A percentile compares a stretch with the other conserved stretches of the same genome.
These are phyloP conservation scores for Cheirogaleus major DNA, from an alignment of 2,797 vertebrate genomes.

Conservation along the genomic window DNA sequence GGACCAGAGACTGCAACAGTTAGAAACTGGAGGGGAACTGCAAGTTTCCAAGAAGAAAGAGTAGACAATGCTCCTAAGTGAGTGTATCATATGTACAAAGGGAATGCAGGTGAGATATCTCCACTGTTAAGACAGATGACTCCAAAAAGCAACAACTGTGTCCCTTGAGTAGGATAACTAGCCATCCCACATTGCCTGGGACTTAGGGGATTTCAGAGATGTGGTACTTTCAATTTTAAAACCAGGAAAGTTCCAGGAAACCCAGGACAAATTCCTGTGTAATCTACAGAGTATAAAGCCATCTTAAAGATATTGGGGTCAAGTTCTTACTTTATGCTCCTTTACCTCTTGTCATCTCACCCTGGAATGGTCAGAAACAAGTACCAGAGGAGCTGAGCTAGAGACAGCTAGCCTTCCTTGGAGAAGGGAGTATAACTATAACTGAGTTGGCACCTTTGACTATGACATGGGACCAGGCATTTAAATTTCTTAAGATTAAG, in stretches of 20 bases:
- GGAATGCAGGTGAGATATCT: not conserved
- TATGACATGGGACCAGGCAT: not conserved
- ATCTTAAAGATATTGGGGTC: not conserved
- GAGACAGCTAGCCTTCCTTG: not conserved
- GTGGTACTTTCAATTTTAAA: not conserved
- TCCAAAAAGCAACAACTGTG: not conserved
- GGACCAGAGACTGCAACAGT: not conserved
- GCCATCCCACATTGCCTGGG: no score
- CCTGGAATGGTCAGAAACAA: not conserved
- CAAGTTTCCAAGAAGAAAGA: not conserved
- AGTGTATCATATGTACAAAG: not conserved
- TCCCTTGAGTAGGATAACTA: not conserved
- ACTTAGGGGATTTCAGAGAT: not conserved
- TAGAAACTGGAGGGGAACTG: not conserved
- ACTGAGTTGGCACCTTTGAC: not conserved
- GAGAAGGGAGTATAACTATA: not conserved
- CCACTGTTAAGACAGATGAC: not conserved
- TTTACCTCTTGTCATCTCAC: not conserved
- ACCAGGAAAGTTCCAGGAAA: not conserved
- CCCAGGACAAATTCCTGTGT: not conserved
- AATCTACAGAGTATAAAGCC: not conserved
- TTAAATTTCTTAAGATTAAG: not conserved
- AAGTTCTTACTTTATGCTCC: not conserved
- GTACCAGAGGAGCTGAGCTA: not conserved
- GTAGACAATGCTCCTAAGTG: not conserved